These are phyloP conservation scores for Corythornis madagascariensis DNA, from an alignment of 2,113 vertebrate species.

Conservation along the genomic window DNA sequence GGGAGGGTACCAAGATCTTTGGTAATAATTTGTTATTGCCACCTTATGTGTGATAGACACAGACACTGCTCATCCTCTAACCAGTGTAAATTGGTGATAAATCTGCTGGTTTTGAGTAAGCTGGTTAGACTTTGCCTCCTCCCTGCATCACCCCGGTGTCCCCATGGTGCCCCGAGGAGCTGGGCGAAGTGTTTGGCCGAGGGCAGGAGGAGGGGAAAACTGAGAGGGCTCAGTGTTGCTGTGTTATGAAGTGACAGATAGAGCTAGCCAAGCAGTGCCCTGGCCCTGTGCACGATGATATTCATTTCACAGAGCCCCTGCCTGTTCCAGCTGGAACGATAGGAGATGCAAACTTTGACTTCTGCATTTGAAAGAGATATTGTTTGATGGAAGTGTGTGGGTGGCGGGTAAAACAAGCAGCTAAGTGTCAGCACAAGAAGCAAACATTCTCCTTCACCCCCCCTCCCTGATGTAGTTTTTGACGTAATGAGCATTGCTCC, in stretches of 20 bases:
- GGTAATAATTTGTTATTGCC: background rate
- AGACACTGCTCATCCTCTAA: background rate
- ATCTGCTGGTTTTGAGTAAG: background rate
- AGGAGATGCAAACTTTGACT: constrained; percentile 77
- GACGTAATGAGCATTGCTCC: constrained; percentile 74
- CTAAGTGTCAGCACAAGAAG: constrained; percentile 73
- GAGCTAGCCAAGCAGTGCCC: constrained; percentile 9
- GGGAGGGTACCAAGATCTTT: fast-evolving
- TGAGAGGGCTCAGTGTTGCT: constrained; percentile 23
- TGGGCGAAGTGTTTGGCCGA: fast-evolving
- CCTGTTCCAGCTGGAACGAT: constrained; percentile 70
- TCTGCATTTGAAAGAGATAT: constrained; percentile 75
- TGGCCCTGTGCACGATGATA: background rate
- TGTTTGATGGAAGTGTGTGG: constrained; percentile 78
- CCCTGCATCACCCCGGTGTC: background rate
- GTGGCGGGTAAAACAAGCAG: constrained; percentile 74
- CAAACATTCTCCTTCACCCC: constrained; percentile 66
- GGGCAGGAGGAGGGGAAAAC: background rate
- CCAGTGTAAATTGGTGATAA: background rate
- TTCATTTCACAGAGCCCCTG: constrained; percentile 42
- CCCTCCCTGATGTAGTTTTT: constrained; percentile 57
- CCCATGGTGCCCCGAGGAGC: fast-evolving
- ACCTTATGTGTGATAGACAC: background rate
- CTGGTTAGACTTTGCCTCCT: background rate
- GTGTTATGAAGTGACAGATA: constrained; percentile 11